Evolutionary conservation across 2,888 invertebrate genomes (phyloP).

Genomic region (Chaitophorus viminalis): DNA sequence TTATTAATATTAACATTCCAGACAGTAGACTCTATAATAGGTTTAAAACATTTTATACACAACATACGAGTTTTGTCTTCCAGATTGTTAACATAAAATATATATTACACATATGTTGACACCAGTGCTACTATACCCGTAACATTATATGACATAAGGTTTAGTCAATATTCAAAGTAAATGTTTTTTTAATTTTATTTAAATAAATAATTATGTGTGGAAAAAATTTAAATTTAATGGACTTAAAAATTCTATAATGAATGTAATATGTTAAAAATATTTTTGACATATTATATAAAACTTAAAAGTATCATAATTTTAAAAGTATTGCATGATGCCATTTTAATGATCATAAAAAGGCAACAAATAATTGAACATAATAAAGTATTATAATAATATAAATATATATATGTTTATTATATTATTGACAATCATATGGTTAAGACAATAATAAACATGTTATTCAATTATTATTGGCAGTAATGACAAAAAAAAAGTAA

Average conservation of each 20-base stretch:
- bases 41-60: too few relatives aligned
- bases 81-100: too few relatives aligned
- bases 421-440: slow-evolving; percentile 54
- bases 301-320: slow-evolving; percentile 23
- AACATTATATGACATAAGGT: too few relatives aligned
- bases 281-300: slow-evolving; percentile 25
- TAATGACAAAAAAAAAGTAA: slow-evolving; percentile 41
- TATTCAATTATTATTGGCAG: slow-evolving; percentile 36
- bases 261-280: slow-evolving; percentile 44
- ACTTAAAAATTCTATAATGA: slow-evolving; percentile 26
- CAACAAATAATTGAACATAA: slow-evolving; percentile 54
- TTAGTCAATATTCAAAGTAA: neutral
- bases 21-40: too few relatives aligned
- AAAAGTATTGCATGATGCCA: slow-evolving; percentile 45
- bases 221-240: slow-evolving; percentile 33
- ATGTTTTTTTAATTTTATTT: neutral
- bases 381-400: slow-evolving; percentile 35
- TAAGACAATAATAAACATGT: slow-evolving; percentile 41
- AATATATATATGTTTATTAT: slow-evolving; percentile 17
- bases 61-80: too few relatives aligned
- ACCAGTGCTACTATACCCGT: too few relatives aligned
- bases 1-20: too few relatives aligned
- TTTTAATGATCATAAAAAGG: slow-evolving; percentile 47
- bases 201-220: slow-evolving; percentile 41
- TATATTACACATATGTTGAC: too few relatives aligned